Evolutionary conservation across 2,797 vertebrate species (phyloP), one percentile per base, ranked within the genome.

Genomic region (Gouania willdenowi): DNA sequence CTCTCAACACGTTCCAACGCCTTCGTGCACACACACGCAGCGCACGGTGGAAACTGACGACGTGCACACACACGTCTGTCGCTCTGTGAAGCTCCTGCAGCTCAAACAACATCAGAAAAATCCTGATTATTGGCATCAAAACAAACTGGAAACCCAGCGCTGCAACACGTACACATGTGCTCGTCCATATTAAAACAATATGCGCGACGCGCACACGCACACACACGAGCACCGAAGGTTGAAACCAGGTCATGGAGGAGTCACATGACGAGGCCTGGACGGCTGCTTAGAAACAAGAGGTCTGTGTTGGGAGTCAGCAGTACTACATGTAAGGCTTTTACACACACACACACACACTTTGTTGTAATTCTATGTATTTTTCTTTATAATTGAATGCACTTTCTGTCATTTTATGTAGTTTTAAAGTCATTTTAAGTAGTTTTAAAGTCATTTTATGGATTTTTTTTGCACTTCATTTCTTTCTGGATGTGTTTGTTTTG

Each of bases 41-140:
- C 16, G n/a, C 26, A 13, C 14, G 5, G 15, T 27, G 25, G 2
- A 14, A 13, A 2, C 13, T 14, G 14, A 13, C 13, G 13, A 37
- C 34, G 46, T 66, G 2, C 71, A 26, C 70, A 71, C 8, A 8
- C 61, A 47, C 50, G 61, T 70, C 59, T 62, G 72, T 38, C 40
- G 40, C 36, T 45, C 30, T 33, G 45, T 53, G 51, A 60, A 36
- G 37, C 2, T 2, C 28, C 37, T 37, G 15, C 13, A 60, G 14
- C 43, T 26, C 52, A 5, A 14, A 12, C 7, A 26, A 23, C 40
- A 29, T 34, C n/a, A 14, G 6, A 16, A 20, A 30, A 19, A 33
- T 14, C 14, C 3, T 14, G 13, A 2, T 14, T 14, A 14, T 2
- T 4, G 29, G 18, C 45, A 2, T 7, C 30, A 13, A 26, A 2